Conservation (phyloP, 1,140 invertebrate species). For the Drosophila virilis region DNA sequence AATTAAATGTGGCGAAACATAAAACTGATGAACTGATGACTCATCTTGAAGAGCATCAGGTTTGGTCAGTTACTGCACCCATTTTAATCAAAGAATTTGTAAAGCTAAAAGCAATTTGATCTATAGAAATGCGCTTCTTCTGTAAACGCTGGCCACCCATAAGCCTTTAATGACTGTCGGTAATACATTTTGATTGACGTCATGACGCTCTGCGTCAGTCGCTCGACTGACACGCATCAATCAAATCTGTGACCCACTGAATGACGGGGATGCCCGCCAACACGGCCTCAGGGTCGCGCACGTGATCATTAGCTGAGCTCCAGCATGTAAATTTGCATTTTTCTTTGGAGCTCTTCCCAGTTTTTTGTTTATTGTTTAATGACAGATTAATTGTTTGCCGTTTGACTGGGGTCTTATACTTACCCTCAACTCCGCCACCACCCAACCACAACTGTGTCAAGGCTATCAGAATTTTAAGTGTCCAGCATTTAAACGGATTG, state of each 20-base stretch:
- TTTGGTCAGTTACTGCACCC: background rate
- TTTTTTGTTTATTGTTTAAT: constrained; percentile 20
- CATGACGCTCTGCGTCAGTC: background rate
- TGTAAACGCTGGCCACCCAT: background rate
- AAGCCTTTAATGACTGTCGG: background rate
- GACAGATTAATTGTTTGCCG: constrained; percentile 49
- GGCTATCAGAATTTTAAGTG: constrained; percentile 53
- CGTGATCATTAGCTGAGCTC: constrained; percentile 28
- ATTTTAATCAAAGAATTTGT: background rate
- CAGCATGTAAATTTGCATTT: constrained; percentile 16
- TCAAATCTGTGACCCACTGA: constrained; percentile 31
- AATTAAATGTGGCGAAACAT: background rate
- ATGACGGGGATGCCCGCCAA: background rate
- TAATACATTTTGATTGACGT: constrained; percentile 5
- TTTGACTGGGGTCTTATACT: constrained; percentile 9
- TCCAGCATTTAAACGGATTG: constrained; percentile 53
- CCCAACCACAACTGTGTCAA: constrained; percentile 58
- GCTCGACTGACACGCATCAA: constrained; percentile 45
- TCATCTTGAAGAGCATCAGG: background rate
- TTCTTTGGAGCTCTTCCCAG: constrained; percentile 11
- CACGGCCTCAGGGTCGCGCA: constrained; percentile 7
- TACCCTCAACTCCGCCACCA: no score
- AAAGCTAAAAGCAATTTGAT: background rate
- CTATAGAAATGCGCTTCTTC: background rate
- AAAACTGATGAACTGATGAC: no score